Evolutionary conservation across 2,797 vertebrate genomes (phyloP).

Genomic region (Anableps anableps): DNA sequence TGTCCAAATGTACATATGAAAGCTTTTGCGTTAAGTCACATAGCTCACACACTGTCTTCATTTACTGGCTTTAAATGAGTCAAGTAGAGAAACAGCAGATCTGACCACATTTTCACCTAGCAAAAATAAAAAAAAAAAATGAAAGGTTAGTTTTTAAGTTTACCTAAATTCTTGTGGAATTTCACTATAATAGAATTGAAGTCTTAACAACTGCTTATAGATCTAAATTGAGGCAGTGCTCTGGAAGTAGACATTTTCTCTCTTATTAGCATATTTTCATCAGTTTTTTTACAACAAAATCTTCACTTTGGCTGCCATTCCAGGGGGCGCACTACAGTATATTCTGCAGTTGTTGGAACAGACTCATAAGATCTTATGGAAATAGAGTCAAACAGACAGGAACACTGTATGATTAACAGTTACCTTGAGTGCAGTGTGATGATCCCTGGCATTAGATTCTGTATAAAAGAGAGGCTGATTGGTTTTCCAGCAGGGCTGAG

Average conservation of each 20-base stretch:
- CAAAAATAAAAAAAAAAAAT: constrained; percentile 15
- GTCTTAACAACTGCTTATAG: background rate
- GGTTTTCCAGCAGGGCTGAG: constrained; percentile 49
- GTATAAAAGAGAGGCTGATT: constrained; percentile 42
- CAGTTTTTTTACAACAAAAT: constrained; percentile 2
- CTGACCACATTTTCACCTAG: constrained; percentile 19
- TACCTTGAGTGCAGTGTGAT: constrained; percentile 12
- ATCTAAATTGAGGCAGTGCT: constrained; percentile 1
- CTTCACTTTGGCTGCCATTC: background rate
- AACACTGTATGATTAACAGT: constrained; percentile 36
- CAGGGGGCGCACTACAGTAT: background rate
- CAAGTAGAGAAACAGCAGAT: constrained; percentile 40
- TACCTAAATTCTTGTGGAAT: constrained; percentile 12
- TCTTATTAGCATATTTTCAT: background rate
- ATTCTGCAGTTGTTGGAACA: constrained; percentile 13
- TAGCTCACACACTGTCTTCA: constrained; percentile 22
- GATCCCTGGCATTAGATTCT: constrained; percentile 31
- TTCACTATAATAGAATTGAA: background rate
- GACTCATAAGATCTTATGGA: constrained; percentile 27
- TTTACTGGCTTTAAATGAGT: constrained; percentile 42
- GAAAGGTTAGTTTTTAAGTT: constrained; percentile 13
- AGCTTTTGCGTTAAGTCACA: constrained; percentile 20
- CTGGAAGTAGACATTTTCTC: background rate
- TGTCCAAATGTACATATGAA: constrained; percentile 18
- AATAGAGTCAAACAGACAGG: constrained; percentile 25